These are phyloP conservation scores for Stichopus chloronotus DNA, from an alignment of 35 echinoderm and acorn worm species.

Conservation along the genomic window DNA sequence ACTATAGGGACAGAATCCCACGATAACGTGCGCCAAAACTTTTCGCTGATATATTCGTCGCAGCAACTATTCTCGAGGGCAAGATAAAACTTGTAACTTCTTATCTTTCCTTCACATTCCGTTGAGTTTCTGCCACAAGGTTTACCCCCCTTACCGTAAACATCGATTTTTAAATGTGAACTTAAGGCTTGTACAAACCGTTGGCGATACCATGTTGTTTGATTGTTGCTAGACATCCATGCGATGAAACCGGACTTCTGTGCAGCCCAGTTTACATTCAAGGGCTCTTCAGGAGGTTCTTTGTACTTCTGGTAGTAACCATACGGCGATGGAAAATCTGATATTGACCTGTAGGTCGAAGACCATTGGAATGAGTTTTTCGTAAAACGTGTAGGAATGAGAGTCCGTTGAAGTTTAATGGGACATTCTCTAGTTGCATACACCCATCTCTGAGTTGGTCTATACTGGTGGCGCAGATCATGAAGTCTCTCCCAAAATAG, in stretches of 20 bases:
- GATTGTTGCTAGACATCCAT: conserved; percentile 60
- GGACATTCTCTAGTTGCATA: conserved; percentile 54
- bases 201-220: conserved; percentile 30
- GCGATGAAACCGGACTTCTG: conserved; percentile 15
- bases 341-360: conserved; percentile 26
- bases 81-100: conserved; percentile 59
- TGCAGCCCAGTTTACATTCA: conserved; percentile 1
- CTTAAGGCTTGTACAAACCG: not conserved
- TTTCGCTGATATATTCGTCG: conserved; percentile 48
- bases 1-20: conserved; percentile 52
- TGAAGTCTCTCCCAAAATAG: conserved; percentile 49
- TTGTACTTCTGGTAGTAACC: conserved; percentile 9
- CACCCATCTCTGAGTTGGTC: conserved; percentile 36
- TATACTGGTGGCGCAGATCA: not conserved
- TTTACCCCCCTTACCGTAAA: conserved; percentile 5
- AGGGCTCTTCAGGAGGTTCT: not conserved
- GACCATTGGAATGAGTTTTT: conserved; percentile 47
- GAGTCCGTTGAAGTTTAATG: not conserved
- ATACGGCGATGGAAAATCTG: conserved; percentile 54
- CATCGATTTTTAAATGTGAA: conserved; percentile 11
- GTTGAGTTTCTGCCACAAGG: conserved; percentile 1
- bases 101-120: conserved; percentile 47
- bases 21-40: conserved; percentile 45
- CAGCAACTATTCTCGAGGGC: conserved; percentile 58
- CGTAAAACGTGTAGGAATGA: not conserved